These are phyloP conservation scores for Strongylocentrotus purpuratus DNA, from an alignment of 35 echinoderm and acorn worm genomes.

Conservation along the genomic window DNA sequence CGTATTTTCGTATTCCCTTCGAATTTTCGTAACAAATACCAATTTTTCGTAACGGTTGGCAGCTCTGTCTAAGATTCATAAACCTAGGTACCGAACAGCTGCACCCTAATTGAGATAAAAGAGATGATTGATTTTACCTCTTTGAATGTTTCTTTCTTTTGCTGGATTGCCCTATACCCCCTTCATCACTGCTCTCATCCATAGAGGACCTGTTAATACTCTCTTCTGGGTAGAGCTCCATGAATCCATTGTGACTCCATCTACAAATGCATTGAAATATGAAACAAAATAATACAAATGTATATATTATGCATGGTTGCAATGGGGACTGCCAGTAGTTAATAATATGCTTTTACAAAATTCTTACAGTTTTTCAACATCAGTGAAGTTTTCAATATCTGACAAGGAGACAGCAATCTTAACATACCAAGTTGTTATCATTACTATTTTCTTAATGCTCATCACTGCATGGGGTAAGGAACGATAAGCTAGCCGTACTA, in stretches of 20 bases:
- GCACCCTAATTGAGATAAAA: no score
- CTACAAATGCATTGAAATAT: slow-evolving; percentile 14
- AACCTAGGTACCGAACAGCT: no score
- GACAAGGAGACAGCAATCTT: not conserved
- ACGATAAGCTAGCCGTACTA: no score
- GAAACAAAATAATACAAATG: not conserved
- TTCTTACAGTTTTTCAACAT: not conserved
- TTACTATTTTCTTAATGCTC: no score
- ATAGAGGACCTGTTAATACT: slow-evolving; percentile 71
- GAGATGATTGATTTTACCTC: not conserved
- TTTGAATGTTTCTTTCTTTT: not conserved
- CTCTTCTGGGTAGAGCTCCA: slow-evolving; percentile 90
- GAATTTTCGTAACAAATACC: no score
- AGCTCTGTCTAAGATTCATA: no score
- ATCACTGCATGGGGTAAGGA: no score
- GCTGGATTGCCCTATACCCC: not conserved
- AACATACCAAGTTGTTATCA: not conserved
- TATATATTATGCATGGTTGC: not conserved
- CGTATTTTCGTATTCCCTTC: no score
- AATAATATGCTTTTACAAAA: not conserved
- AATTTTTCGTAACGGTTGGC: no score
- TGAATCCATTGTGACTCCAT: slow-evolving; percentile 92
- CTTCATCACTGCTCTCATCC: slow-evolving; percentile 72
- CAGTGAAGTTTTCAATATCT: not conserved
- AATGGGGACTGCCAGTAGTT: not conserved